Evolutionary conservation across 2,113 vertebrate genomes (phyloP).

Genomic region (Paralichthys olivaceus): DNA sequence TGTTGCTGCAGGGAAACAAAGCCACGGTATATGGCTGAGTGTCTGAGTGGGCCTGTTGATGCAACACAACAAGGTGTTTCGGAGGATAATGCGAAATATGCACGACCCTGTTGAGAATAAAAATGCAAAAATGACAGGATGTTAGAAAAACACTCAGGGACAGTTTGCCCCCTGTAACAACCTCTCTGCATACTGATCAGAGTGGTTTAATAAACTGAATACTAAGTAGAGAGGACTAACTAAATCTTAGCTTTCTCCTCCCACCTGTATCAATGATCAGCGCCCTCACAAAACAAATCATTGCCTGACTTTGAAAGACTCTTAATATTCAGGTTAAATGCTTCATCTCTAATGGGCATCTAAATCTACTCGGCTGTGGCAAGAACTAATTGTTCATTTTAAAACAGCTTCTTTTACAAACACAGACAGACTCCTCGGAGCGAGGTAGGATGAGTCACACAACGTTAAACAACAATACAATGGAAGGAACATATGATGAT

Average conservation of each 20-base stretch:
- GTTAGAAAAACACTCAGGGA: conserved; percentile 19
- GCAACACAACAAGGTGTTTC: conserved; percentile 34
- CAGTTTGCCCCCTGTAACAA: conserved; percentile 16
- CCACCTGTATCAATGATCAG: conserved; percentile 21
- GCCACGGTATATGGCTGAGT: conserved; percentile 2
- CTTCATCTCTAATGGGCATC: conserved; percentile 29
- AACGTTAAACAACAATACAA: conserved; percentile 1
- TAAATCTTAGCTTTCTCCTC: conserved; percentile 41
- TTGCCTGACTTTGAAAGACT: conserved; percentile 20
- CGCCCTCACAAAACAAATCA: conserved; percentile 41
- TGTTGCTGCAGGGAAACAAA: conserved; percentile 37
- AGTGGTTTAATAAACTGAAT: conserved; percentile 55
- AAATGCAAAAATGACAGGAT: conserved; percentile 16
- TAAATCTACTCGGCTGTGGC: conserved; percentile 1
- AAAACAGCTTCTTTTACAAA: background rate
- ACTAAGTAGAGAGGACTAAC: conserved; percentile 30
- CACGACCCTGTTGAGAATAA: conserved; percentile 27
- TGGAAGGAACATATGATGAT: conserved; percentile 16
- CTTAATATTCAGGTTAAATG: conserved; percentile 29
- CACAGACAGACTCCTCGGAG: background rate
- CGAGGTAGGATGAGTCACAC: conserved; percentile 2
- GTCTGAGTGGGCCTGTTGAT: conserved; percentile 37
- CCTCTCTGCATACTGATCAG: conserved; percentile 52
- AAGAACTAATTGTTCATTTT: background rate
- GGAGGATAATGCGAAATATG: background rate